Conservation (phyloP, 2,888 invertebrate genomes). For the Rhagium mordax region DNA sequence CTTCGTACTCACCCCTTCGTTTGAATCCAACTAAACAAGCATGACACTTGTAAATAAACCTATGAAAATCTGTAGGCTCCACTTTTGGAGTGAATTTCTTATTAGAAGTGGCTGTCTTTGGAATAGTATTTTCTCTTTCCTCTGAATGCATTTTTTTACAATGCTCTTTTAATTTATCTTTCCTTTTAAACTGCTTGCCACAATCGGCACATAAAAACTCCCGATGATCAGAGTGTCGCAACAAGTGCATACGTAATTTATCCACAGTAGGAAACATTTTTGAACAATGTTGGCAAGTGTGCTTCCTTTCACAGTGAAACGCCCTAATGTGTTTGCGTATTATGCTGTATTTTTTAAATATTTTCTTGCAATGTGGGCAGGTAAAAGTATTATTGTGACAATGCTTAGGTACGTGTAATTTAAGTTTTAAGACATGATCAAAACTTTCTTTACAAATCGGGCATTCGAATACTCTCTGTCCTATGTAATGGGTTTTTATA, state of each 20-base stretch:
- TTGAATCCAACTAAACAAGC: constrained; percentile 84
- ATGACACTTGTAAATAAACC: constrained; percentile 84
- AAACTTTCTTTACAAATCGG: constrained; percentile 81
- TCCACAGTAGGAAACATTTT: constrained; percentile 81
- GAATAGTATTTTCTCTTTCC: constrained; percentile 69
- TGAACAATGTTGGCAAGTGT: constrained; percentile 79
- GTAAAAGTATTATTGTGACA: constrained; percentile 77
- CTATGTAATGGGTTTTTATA: constrained; percentile 77
- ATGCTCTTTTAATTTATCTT: constrained; percentile 83
- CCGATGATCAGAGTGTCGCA: constrained; percentile 76
- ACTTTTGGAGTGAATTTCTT: constrained; percentile 74
- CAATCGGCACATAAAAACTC: constrained; percentile 85
- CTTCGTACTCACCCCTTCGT: constrained; percentile 76
- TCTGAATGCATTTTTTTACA: constrained; percentile 77
- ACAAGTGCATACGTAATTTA: constrained; percentile 81
- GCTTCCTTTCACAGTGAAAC: constrained; percentile 80
- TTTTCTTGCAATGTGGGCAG: constrained; percentile 80
- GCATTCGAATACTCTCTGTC: constrained; percentile 79
- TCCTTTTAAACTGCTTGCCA: constrained; percentile 84
- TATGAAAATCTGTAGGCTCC: constrained; percentile 78
- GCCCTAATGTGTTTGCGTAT: constrained; percentile 82
- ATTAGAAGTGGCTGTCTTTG: constrained; percentile 47
- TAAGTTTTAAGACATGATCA: constrained; percentile 76
- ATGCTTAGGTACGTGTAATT: constrained; percentile 79
- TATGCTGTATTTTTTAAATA: constrained; percentile 79